Base-by-base conservation (phyloP, 2,797 vertebrate species). In the Odontamblyopus rebecca region DNA sequence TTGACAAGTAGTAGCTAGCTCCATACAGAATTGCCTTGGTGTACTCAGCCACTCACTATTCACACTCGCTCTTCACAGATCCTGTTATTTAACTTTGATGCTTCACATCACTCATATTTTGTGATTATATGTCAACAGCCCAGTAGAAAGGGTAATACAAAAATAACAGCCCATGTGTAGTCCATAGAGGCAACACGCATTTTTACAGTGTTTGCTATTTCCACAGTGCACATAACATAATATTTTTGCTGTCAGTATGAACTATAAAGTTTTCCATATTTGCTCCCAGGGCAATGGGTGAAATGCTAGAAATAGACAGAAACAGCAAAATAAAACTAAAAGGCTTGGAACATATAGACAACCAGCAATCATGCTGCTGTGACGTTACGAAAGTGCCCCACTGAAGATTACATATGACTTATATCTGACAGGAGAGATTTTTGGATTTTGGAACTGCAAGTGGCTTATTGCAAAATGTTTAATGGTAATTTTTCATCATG, bases 21-120 rank as follows among this genome's bases (percentile, higher is more conserved):
- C 62, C 51, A 18, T 8, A 48, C 65, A 56, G 60, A 67, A 61
- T 12, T 29, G 29, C 26, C 41, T 51, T 66, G 44, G 26, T 66
- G 64, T 48, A 15, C 23, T 48, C 23, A 65, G 23, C 41, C 15
- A 26, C 38, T 50, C 41, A 19, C 35, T 38, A 38, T 9, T 38
- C 35, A 38, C 35, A 38, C 35, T 38, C 35, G 2, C 18, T 19
- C 48, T 64, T 23, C 13, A 48, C 18, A 64, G 64, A 29, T 57
- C 61, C 30, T 71, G 27, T 75, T 71, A 71, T 75, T 63, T 78
- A 77, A 73, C 59, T n/a, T 71, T 18, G 66, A 51, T 41, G 73
- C 50, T 38, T 44, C 38, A 23, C 30, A 59, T 83, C 76, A 81
- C 61, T 74, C 78, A 35, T 62, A 1, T n/a, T 38, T 1, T 61